phyloP scores from a whole-genome alignment of 2,113 vertebrate genomes.

The Petroica traversi region DNA sequence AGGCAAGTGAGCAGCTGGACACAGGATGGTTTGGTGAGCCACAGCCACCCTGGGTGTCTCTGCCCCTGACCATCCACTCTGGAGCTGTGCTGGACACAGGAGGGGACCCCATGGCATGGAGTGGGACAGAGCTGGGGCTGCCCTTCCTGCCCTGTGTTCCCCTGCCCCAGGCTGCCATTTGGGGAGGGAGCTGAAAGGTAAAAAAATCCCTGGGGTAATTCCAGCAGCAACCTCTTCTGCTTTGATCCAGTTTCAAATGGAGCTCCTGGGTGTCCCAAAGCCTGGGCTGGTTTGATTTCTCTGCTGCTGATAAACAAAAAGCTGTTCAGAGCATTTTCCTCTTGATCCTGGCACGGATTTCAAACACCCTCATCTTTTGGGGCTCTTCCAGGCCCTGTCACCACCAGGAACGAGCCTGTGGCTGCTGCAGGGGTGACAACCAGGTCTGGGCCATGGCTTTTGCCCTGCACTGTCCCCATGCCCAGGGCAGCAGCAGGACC shows the following conservation, averaged over 20 bases:
- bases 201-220: background rate
- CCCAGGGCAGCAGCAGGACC: background rate
- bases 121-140: background rate
- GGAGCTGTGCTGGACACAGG: background rate
- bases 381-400: background rate
- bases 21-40: background rate
- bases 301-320: background rate
- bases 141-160: background rate
- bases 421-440: background rate
- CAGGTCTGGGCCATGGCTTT: background rate
- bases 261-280: background rate
- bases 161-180: rapidly evolving
- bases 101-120: rapidly evolving
- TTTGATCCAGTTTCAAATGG: background rate
- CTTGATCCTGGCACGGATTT: background rate
- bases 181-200: background rate
- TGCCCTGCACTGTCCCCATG: rapidly evolving
- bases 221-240: background rate
- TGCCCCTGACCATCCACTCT: background rate
- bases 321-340: background rate
- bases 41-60: no score
- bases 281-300: background rate
- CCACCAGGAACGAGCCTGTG: background rate
- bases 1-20: background rate
- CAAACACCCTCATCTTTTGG: background rate